Evolutionary conservation across 1,140 invertebrate genomes (phyloP), one percentile per base, ranked within the genome.

Genomic region (Reticulitermes speratus): DNA sequence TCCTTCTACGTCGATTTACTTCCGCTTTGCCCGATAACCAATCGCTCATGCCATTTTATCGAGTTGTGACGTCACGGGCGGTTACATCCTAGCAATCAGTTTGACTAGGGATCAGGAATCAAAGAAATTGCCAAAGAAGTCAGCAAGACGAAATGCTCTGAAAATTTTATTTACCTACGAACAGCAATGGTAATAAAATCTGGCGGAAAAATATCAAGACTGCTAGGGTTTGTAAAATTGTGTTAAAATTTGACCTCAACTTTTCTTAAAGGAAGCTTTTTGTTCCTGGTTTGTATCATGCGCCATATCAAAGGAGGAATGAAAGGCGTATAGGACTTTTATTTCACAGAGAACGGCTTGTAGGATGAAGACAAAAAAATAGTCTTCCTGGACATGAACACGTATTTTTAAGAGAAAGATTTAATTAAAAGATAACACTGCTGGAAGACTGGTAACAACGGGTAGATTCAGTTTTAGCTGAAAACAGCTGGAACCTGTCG

Each of bases 341-440:
- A 30, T 75, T 75, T 75, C 8, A 21, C 45, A 55, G 25, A n/a
- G 2, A 6, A 12, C 11, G 11, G n/a, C 25, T 14, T 75, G 65
- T 25, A 30, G n/a, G n/a, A 75, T 75, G 65, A 30, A 30, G 25
- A 75, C 65, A 75, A 75, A 75, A 75, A 30, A 30, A 6, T 8
- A 25, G 14, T 30, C 65, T 75, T 75, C 25, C 25, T 30, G n/a
- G 65, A 75, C 65, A 30, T 75, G 65, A 30, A 75, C 65, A 75
- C 65, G 25, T 75, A 75, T 75, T 75, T 75, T 75, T 75, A n/a
- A 75, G n/a, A 30, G 65, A 30, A 9, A 75, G 65, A 75, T 75
- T 75, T 75, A 75, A 75, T 75, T 75, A 75, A 75, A 75, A 30
- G 65, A 75, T 75, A 75, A 75, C 25, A 75, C 65, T 8, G 65